Evolutionary conservation across 2,113 vertebrate genomes (phyloP), one percentile per base, ranked within the genome.

Genomic region (Emydocephalus ijimae): DNA sequence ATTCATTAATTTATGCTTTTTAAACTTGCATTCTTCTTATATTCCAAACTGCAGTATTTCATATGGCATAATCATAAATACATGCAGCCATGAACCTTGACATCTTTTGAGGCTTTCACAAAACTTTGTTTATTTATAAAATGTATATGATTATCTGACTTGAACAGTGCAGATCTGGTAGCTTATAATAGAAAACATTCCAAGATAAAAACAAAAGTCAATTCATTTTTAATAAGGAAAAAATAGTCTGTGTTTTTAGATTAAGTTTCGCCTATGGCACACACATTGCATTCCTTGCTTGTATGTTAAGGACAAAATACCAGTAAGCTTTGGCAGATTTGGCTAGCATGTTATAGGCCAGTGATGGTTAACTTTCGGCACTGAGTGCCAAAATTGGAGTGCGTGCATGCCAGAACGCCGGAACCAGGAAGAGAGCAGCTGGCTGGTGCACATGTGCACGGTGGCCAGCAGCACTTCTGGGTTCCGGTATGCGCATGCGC

Each of bases 401-500:
- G 50, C 50, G 0, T 12, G 11, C 10, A 52, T 2, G 1, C 50
- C 11, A 12, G 50, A 52, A 0, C 50, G 2, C 50, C 2, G 2
- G 50, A 12, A 52, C 50, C 10, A 52, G 50, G 50, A 52, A 52
- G 50, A 52, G 50, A 52, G 11, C 10, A 52, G 50, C 50, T 52
- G 50, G 50, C 50, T 12, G 50, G 50, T 52, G 10, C 50, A 12
- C 50, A 52, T 52, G 50, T 12, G 11, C 50, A 12, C 0, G 2
- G 50, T 0, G 10, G 9, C 50, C 50, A 52, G 50, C 10, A 3
- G 11, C 50, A 52, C 11, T 52, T 52, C 50, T 52, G 50, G 50
- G 50, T 52, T 52, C 50, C 5, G 0, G 11, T 11, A 12, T 12
- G 11, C 5, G 11, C 50, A 52, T 52, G 50, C 2, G 1, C 50